Evolutionary conservation across 2,888 invertebrate genomes (phyloP), one percentile per base, ranked within the genome.

Genomic region (Trachelus stipa): DNA sequence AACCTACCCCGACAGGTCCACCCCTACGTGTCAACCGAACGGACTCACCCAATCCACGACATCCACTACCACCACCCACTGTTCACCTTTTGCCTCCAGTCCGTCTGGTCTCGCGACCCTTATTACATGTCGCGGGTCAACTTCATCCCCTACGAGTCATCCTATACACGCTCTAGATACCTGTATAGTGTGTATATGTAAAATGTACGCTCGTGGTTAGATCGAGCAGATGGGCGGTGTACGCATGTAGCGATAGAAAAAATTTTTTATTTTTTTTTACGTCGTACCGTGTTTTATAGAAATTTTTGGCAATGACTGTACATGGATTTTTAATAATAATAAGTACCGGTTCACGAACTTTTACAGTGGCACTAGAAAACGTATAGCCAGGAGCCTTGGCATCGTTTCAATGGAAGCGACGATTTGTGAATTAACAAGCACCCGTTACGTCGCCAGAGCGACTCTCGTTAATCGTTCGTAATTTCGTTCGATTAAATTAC

Each of bases 121-220:
- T 91, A 90, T 91, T 91, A 90, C 90, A 87, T 87, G 88, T 88
- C 89, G 89, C 87, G 86, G 89, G 87, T 90, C 91, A 90, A 90
- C 91, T 90, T 90, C 90, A 88, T 90, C 90, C 56, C 23, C 56
- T 23, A 9, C 15, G 15, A 40, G 15, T 40, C 40, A 40, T 2
- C 40, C 56, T 56, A 9, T 56, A 56, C 9, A 23, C 3, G 23
- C 56, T 23, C 9, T 56, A 23, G 9, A 40, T 40, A 40, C 40
- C 15, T 40, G 15, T 40, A 40, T 6, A 56, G 9, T 23, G 23
- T 23, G 2, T 56, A 0, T 56, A 56, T 9, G 9, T 9, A 56
- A 2, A 23, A 23, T 2, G 23, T 56, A 56, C 23, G 23, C 9
- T 23, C 9, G 2, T 2, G 56, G 23, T 2, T 56, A 23, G 40